These are phyloP conservation scores for Mus spicilegus DNA, from an alignment of 2,113 vertebrate species.

Conservation along the genomic window DNA sequence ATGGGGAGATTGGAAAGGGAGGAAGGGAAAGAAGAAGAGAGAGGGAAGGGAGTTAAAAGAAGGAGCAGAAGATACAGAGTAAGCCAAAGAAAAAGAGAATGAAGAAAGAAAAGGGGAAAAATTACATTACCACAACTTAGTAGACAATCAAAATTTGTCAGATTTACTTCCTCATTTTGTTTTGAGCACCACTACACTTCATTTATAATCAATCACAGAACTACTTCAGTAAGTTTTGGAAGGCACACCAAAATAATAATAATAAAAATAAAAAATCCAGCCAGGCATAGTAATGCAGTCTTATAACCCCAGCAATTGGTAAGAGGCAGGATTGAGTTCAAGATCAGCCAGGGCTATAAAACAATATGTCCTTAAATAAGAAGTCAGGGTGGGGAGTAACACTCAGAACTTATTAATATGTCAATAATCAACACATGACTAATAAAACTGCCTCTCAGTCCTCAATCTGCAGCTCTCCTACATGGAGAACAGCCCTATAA, in stretches of 20 bases:
- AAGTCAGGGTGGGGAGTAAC: neutral
- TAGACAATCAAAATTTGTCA: constrained; percentile 58
- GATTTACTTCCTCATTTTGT: constrained; percentile 32
- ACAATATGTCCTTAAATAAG: neutral
- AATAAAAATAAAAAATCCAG: neutral
- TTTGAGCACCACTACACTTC: neutral
- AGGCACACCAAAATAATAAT: constrained; percentile 21
- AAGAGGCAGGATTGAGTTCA: neutral
- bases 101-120: neutral
- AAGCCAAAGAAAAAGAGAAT: neutral
- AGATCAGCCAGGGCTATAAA: neutral
- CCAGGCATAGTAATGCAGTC: neutral
- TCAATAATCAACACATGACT: constrained; percentile 58
- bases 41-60: neutral
- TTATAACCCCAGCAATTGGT: too few species aligned
- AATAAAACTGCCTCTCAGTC: constrained; percentile 52
- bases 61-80: fast-evolving
- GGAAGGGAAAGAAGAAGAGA: too few species aligned
- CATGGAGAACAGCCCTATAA: neutral
- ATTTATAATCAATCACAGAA: constrained; percentile 54
- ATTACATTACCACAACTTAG: constrained; percentile 16
- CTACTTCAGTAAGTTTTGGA: constrained; percentile 48
- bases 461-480: constrained; percentile 30
- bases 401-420: constrained; percentile 62
- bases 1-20: neutral